Percentiles rank a stretch among this genome's conserved stretches.
These are phyloP conservation scores for Andrena minutula DNA, from an alignment of 2,888 invertebrate genomes.

Conservation along the genomic window DNA sequence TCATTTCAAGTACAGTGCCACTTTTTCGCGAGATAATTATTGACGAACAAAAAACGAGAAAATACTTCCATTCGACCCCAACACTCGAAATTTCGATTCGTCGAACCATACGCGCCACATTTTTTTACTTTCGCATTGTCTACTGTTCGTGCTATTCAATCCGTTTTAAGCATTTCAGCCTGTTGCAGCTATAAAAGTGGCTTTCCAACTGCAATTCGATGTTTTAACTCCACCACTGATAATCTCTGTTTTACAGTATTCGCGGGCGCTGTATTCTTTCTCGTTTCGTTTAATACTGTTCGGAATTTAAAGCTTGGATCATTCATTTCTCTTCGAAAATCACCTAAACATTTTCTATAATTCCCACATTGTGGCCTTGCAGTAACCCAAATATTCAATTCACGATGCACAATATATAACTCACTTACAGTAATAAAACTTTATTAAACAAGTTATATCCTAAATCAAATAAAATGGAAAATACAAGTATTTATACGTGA, in stretches of 20 bases:
- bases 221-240: conserved; percentile 16
- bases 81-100: background rate
- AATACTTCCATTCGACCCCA: background rate
- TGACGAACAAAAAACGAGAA: background rate
- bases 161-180: conserved; percentile 2
- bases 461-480: too few species aligned
- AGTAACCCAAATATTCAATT: too few species aligned
- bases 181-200: conserved; percentile 10
- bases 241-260: background rate
- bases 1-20: too few species aligned
- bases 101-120: background rate
- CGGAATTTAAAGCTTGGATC: background rate
- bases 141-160: conserved; percentile 1
- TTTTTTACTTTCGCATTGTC: background rate
- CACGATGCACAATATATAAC: too few species aligned
- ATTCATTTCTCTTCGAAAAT: too few species aligned
- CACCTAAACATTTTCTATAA: too few species aligned
- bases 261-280: background rate
- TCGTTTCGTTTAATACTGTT: background rate
- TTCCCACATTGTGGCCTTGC: too few species aligned
- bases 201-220: conserved; percentile 8
- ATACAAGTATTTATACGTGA: too few species aligned
- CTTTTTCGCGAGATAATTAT: background rate
- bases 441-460: too few species aligned
- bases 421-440: too few species aligned